Percentiles rank a stretch among this genome's conserved stretches.
phyloP scores from a whole-genome alignment of 2,797 vertebrate species.

The Liasis olivaceus region DNA sequence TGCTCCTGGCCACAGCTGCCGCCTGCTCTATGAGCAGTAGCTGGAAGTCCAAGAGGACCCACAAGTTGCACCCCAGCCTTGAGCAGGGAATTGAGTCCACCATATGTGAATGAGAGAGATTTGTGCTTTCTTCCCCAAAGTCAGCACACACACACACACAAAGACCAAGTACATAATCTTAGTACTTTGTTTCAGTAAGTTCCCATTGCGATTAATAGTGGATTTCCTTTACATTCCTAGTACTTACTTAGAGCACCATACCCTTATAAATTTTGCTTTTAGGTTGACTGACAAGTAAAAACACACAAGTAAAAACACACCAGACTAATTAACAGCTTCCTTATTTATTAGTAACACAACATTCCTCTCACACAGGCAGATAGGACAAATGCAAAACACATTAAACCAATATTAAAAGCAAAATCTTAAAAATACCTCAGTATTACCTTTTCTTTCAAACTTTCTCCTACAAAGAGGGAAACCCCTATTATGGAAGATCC shows the following conservation, averaged over 20 bases:
- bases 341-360: not conserved
- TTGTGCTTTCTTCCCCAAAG: not conserved
- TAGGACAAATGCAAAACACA: not conserved
- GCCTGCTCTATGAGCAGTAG: not conserved
- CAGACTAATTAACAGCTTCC: not conserved
- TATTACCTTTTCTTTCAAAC: not conserved
- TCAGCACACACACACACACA: not conserved
- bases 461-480: not conserved
- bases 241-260: not conserved
- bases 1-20: not conserved
- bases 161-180: not conserved
- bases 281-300: not conserved
- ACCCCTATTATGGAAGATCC: not conserved
- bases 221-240: not conserved
- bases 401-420: not conserved
- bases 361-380: too few relatives aligned
- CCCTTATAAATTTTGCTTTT: not conserved
- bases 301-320: not conserved
- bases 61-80: not conserved
- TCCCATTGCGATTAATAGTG: not conserved
- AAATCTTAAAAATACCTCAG: not conserved
- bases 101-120: not conserved
- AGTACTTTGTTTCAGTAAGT: not conserved
- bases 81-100: not conserved
- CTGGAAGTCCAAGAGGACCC: not conserved